These are phyloP conservation scores for Caenorhabditis becei DNA, from an alignment of 2,888 invertebrate species.

Conservation along the genomic window DNA sequence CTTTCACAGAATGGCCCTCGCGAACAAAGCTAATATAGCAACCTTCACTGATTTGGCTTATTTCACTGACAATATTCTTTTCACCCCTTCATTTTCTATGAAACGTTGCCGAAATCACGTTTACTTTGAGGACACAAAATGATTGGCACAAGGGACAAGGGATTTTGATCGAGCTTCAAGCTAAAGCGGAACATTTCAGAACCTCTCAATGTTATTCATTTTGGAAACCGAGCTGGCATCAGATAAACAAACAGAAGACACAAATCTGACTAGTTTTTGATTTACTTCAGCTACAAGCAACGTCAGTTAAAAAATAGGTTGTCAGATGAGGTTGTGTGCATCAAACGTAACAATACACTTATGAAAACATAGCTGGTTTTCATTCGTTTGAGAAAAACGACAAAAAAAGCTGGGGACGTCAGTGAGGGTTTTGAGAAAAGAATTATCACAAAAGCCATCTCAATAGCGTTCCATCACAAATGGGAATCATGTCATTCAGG, in stretches of 20 bases:
- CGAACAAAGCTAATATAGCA: constrained; percentile 44
- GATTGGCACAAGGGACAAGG: neutral
- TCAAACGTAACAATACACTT: no score
- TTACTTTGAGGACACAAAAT: constrained; percentile 7
- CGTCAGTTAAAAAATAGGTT: no score
- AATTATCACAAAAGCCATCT: neutral
- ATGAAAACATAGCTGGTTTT: neutral
- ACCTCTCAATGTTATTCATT: neutral
- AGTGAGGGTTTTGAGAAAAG: neutral
- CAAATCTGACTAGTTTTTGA: neutral
- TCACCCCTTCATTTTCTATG: neutral
- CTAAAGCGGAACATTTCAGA: neutral
- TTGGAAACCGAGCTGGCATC: neutral
- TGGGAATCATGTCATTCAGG: no score
- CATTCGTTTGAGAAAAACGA: no score
- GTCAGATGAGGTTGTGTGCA: no score
- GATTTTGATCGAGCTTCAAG: no score
- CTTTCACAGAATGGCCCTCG: neutral
- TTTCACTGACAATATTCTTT: constrained; percentile 9
- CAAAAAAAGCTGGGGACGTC: no score
- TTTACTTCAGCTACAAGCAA: neutral
- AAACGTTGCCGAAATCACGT: constrained; percentile 21
- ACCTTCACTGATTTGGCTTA: constrained; percentile 52
- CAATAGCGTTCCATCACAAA: neutral
- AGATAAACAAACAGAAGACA: neutral